These are phyloP conservation scores for Emydura subglobosa DNA, from an alignment of 2,113 vertebrate species.

Conservation along the genomic window DNA sequence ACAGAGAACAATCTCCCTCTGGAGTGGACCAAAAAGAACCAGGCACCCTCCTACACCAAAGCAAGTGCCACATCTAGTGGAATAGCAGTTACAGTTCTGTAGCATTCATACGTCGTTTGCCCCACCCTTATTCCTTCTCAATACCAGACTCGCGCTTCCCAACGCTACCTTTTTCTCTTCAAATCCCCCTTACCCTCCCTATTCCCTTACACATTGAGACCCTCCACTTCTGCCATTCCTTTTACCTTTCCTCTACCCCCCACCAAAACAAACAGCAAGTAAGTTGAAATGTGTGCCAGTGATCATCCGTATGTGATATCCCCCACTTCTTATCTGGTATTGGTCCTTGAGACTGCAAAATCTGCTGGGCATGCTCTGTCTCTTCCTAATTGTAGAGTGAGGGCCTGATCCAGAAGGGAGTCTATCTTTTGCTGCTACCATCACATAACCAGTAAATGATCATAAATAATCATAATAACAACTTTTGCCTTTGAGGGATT, in stretches of 20 bases:
- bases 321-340: not conserved
- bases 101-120: not conserved
- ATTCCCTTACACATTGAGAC: not conserved
- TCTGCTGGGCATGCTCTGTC: not conserved
- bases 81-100: not conserved
- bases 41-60: not conserved
- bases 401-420: not conserved
- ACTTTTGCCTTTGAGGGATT: not conserved
- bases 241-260: not conserved
- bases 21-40: not conserved
- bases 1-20: not conserved
- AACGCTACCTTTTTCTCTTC: not conserved
- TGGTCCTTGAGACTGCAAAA: not conserved
- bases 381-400: not conserved
- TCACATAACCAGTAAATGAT: fast-evolving
- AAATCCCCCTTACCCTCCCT: not conserved
- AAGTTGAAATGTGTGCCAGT: not conserved
- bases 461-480: not conserved
- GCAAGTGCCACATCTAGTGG: not conserved
- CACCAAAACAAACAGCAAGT: not conserved
- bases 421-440: not conserved
- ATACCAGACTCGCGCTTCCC: not conserved
- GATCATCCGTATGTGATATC: not conserved
- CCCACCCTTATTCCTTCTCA: not conserved
- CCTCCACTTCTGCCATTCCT: not conserved